A percentile compares a stretch with the other conserved stretches of the same genome.
Conservation (phyloP, 2,888 invertebrate species). For the Oligia fasciuncula region DNA sequence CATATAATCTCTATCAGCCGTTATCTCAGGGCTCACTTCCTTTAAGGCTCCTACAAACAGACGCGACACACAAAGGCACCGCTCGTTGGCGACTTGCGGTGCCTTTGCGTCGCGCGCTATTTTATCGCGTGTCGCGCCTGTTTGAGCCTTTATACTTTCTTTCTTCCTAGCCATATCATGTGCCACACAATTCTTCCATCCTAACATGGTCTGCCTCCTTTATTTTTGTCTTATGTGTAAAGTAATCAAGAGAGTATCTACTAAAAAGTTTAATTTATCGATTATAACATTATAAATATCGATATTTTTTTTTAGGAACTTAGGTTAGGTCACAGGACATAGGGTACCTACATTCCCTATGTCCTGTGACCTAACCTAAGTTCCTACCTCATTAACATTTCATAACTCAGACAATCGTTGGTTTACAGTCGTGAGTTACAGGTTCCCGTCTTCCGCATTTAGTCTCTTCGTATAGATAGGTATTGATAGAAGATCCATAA, state of each 20-base stretch:
- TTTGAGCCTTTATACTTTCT: background rate
- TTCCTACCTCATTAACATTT: slow-evolving; percentile 15
- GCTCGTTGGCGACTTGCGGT: too few species aligned
- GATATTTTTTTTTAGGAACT: too few species aligned
- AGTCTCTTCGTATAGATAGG: background rate
- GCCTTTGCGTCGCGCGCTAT: too few species aligned
- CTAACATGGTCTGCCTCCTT: background rate
- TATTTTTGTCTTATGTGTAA: background rate
- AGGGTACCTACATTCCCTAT: too few species aligned
- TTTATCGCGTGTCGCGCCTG: too few species aligned
- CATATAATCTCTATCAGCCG: background rate
- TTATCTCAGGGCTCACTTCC: background rate
- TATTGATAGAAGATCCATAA: background rate
- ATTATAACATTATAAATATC: too few species aligned
- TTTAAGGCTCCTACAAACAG: too few species aligned
- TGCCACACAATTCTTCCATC: background rate
- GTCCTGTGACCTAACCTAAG: background rate
- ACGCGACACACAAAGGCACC: too few species aligned
- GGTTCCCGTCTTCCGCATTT: background rate
- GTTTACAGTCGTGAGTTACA: background rate
- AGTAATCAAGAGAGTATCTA: background rate
- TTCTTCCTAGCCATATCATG: background rate
- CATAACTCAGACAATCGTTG: background rate
- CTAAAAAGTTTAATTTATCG: background rate
- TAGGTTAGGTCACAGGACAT: too few species aligned